Evolutionary conservation across 2,113 vertebrate genomes (phyloP), one percentile per base, ranked within the genome.

Genomic region (Theropithecus gelada): DNA sequence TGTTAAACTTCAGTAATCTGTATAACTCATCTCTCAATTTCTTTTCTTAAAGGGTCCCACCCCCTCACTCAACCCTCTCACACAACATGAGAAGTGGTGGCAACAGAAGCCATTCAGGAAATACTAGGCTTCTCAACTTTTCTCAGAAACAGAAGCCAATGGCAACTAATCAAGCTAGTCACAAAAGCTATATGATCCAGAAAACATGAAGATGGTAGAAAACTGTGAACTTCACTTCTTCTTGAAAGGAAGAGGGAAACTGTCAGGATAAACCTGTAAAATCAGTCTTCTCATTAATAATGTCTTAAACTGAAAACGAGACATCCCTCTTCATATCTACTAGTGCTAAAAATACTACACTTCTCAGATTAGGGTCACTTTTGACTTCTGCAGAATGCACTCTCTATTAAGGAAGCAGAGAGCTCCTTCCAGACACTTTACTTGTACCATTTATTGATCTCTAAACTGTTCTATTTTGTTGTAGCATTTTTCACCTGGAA

Each of bases 401-500:
- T 93, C 40, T 59, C 40, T 61, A 64, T 61, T 32, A 52, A 88
- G 82, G 30, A 85, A 66, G 10, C 45, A 38, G 55, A 40, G 35
- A 9, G 25, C n/a, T 81, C 70, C 75, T 76, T 73, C 11, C 32
- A 87, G 83, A 87, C 35, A 27, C 73, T 92, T 73, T 89, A 59
- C 22, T 40, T 55, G 43, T 43, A 22, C 57, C 84, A 81, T 81
- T 68, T 93, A 88, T 86, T 68, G 81, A 90, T 68, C 52, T 76
- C 52, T 68, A 72, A 93, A 84, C 12, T 18, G 8, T 75, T 73
- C 25, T 93, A 10, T n/a, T 91, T 83, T 80, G 45, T 88, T 79
- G 43, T 27, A 86, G 45, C n/a, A 45, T 91, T 93, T 97, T 97
- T 93, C 81, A 93, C 55, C 66, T 85, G n/a, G 38, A 96, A 96